Percentiles rank a stretch among this genome's conserved stretches.
Evolutionary conservation across 2,113 vertebrate species (phyloP).

Genomic region (Raja brachyura): DNA sequence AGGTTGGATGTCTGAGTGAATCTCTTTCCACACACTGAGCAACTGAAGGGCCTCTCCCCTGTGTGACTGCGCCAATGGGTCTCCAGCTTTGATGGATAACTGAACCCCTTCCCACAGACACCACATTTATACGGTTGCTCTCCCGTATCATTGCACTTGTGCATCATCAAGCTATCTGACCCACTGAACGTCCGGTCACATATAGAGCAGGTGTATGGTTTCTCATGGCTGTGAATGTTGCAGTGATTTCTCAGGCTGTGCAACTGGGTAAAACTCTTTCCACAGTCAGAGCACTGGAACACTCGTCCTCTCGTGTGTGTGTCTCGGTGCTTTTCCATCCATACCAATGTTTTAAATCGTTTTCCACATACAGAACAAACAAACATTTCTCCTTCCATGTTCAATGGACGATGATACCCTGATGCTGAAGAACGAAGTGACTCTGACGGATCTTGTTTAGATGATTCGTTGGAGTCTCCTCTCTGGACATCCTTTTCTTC

Average conservation of each 20-base stretch:
- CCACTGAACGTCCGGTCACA: constrained; percentile 4
- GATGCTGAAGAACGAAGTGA: neutral
- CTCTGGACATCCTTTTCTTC: neutral
- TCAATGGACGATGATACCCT: neutral
- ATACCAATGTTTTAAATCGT: neutral
- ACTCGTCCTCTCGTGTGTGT: neutral
- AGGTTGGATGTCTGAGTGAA: constrained; percentile 1
- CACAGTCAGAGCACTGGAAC: constrained; percentile 13
- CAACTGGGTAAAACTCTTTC: neutral
- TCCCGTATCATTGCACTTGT: neutral
- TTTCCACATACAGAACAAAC: neutral
- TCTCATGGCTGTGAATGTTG: neutral
- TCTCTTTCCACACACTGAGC: neutral
- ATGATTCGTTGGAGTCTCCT: neutral
- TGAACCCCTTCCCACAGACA: neutral
- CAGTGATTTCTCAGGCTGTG: neutral
- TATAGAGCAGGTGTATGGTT: neutral
- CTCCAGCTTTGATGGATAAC: neutral
- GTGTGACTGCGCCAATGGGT: constrained; percentile 1
- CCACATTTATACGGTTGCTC: neutral
- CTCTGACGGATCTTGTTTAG: neutral
- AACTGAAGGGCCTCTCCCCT: neutral
- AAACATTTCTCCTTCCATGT: neutral
- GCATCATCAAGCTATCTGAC: neutral
- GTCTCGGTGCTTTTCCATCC: constrained; percentile 1